These are phyloP conservation scores for Sakesphorus luctuosus DNA, from an alignment of 2,113 vertebrate species.

Conservation along the genomic window DNA sequence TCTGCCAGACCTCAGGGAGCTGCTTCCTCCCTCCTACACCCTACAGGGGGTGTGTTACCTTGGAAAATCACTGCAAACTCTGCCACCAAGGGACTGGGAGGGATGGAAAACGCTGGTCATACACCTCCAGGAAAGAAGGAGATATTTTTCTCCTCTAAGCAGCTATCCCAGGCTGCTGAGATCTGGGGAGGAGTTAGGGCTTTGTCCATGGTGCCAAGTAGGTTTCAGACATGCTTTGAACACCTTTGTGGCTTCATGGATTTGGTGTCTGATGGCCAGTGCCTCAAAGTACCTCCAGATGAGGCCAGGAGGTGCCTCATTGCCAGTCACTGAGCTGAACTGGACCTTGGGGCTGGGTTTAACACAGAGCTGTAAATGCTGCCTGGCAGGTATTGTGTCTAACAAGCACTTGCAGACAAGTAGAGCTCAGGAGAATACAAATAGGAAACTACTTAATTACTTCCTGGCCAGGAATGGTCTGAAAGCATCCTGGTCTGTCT, in stretches of 20 bases:
- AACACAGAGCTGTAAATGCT: background rate
- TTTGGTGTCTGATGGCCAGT: background rate
- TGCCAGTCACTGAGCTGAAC: background rate
- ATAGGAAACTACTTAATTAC: slow-evolving; percentile 7
- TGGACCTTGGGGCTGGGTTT: background rate
- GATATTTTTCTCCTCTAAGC: background rate
- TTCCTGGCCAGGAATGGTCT: background rate
- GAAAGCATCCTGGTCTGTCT: background rate
- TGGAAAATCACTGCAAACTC: background rate
- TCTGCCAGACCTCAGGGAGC: background rate
- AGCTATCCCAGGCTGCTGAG: background rate
- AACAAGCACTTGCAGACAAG: background rate
- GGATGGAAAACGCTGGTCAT: background rate
- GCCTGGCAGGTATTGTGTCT: background rate
- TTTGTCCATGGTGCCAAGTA: background rate
- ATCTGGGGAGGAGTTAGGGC: background rate
- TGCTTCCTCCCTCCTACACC: background rate
- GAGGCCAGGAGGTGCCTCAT: background rate
- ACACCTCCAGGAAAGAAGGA: background rate
- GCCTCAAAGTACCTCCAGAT: background rate
- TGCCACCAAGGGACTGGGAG: background rate
- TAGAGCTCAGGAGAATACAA: background rate
- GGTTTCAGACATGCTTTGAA: background rate
- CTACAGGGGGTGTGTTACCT: background rate
- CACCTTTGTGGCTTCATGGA: background rate